Conservation (phyloP, 2,113 vertebrate genomes). For the Corvus cornix region DNA sequence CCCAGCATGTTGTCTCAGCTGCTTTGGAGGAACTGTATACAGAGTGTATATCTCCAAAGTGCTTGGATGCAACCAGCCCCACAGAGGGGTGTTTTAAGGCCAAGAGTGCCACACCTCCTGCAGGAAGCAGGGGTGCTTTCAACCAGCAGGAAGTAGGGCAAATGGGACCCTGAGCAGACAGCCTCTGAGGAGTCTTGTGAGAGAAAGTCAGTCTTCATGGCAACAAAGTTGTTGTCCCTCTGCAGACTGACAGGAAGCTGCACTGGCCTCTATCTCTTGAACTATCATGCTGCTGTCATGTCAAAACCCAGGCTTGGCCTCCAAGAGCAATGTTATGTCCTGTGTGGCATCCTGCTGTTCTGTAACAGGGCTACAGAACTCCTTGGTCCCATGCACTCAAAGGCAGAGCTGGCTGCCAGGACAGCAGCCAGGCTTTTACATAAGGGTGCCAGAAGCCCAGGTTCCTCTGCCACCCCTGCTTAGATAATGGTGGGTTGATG, state of each 20-base stretch:
- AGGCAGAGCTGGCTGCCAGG: not conserved
- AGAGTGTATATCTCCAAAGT: no score
- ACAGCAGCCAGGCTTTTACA: not conserved
- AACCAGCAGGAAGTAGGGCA: rapidly evolving
- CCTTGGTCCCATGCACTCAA: rapidly evolving
- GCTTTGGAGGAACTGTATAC: not conserved
- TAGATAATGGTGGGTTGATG: not conserved
- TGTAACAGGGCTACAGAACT: not conserved
- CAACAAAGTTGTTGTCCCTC: not conserved
- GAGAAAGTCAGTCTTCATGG: not conserved
- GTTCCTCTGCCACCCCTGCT: not conserved
- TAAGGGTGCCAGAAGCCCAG: not conserved
- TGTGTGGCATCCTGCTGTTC: not conserved
- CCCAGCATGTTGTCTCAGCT: rapidly evolving
- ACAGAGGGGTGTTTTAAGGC: rapidly evolving
- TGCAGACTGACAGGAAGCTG: not conserved
- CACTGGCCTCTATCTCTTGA: rapidly evolving
- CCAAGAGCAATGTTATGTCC: not conserved
- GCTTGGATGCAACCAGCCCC: not conserved
- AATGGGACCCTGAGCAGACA: not conserved
- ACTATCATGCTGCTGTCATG: rapidly evolving
- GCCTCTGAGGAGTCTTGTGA: not conserved
- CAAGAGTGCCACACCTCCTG: not conserved
- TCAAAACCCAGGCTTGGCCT: not conserved
- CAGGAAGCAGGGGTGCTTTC: not conserved